A percentile compares a stretch with the other conserved stretches of the same genome.
These are phyloP conservation scores for Lepidothrix coronata DNA, from an alignment of 2,113 vertebrate genomes.

Conservation along the genomic window DNA sequence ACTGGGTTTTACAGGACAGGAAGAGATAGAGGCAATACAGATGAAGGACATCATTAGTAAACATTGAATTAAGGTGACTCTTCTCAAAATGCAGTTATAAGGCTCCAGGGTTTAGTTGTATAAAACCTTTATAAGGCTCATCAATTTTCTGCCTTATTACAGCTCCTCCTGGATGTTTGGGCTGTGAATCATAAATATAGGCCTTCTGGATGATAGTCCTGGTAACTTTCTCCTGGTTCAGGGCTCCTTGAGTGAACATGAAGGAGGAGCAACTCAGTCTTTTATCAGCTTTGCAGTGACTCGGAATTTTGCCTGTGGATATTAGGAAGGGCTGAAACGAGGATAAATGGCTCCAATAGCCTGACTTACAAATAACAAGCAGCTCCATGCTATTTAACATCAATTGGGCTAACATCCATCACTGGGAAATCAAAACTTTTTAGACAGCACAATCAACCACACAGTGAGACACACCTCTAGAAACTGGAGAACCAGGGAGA, in stretches of 20 bases:
- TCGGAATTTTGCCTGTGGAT: slow-evolving; percentile 47
- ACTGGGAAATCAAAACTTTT: slow-evolving; percentile 32
- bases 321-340: slow-evolving; percentile 45
- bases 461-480: not conserved
- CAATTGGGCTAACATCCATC: slow-evolving; percentile 39
- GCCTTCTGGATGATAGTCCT: not conserved
- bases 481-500: not conserved
- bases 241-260: slow-evolving; percentile 13
- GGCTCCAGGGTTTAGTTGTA: slow-evolving; percentile 38
- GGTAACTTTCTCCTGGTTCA: slow-evolving; percentile 24
- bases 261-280: slow-evolving; percentile 48
- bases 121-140: slow-evolving; percentile 60
- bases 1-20: slow-evolving; percentile 7
- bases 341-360: slow-evolving; percentile 65
- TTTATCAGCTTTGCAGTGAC: slow-evolving; percentile 57
- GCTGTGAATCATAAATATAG: slow-evolving; percentile 54
- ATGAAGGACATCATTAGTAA: slow-evolving; percentile 47
- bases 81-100: slow-evolving; percentile 44
- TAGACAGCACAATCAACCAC: slow-evolving; percentile 31
- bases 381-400: slow-evolving; percentile 41
- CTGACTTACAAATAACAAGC: slow-evolving; percentile 50
- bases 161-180: slow-evolving; percentile 36
- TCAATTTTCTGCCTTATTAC: slow-evolving; percentile 60
- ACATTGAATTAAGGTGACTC: slow-evolving; percentile 60
- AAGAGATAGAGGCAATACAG: slow-evolving; percentile 16